Conservation (phyloP, 1,140 invertebrate species). For the Sitobion miscanthi region DNA sequence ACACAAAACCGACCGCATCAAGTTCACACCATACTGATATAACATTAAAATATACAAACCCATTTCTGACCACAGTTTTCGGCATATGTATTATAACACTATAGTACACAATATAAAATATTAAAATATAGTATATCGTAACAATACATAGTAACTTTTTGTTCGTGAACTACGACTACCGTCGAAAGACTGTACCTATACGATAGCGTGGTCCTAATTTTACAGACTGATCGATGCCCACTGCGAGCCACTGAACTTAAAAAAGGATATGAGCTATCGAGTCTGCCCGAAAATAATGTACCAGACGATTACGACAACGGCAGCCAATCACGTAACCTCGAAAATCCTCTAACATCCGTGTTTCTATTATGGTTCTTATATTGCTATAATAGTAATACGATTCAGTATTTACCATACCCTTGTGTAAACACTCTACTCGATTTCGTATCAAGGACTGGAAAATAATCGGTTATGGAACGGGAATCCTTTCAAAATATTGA, state of each 20-base stretch:
- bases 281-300: background rate
- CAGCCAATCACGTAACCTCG: background rate
- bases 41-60: background rate
- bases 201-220: background rate
- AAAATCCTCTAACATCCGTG: background rate
- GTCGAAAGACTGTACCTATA: background rate
- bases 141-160: background rate
- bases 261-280: background rate
- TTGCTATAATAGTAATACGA: too few relatives aligned
- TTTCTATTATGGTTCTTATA: too few relatives aligned
- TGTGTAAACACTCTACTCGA: too few relatives aligned
- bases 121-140: background rate
- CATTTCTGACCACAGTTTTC: background rate
- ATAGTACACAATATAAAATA: background rate
- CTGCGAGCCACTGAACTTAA: background rate
- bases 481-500: background rate
- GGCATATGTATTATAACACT: background rate
- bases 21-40: conserved; percentile 50
- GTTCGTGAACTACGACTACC: background rate
- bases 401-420: too few relatives aligned
- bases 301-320: background rate
- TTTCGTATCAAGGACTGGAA: too few relatives aligned
- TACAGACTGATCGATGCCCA: background rate
- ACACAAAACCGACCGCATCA: conserved; percentile 48
- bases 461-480: background rate